Conservation (phyloP, 2,888 invertebrate genomes). For the Melanotus villosus region DNA sequence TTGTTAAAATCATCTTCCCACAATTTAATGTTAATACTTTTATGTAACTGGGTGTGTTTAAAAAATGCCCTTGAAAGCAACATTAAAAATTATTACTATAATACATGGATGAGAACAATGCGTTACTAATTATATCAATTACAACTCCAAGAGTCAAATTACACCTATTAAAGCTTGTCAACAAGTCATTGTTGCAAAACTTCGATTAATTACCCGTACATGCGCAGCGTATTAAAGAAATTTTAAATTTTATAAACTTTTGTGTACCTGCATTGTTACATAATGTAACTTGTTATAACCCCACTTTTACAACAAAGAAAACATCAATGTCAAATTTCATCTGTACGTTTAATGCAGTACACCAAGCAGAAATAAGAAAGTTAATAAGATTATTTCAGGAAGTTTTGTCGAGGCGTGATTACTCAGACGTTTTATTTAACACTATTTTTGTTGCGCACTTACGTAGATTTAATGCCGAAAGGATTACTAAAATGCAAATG, state of each 20-base stretch:
- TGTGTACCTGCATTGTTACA: background rate
- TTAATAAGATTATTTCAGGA: slow-evolving; percentile 13
- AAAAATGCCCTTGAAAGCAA: background rate
- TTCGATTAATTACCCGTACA: background rate
- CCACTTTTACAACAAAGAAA: background rate
- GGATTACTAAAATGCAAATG: background rate
- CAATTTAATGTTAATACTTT: too few species aligned
- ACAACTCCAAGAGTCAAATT: background rate
- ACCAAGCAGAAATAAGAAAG: slow-evolving; percentile 1
- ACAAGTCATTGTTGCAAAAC: background rate
- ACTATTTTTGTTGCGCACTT: slow-evolving; percentile 4
- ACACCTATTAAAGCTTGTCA: background rate
- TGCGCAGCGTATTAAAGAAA: background rate
- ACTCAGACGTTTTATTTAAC: slow-evolving; percentile 8
- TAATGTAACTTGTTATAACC: background rate
- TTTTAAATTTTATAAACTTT: background rate
- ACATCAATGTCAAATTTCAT: slow-evolving; percentile 1
- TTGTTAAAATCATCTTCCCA: too few species aligned
- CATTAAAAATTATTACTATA: background rate
- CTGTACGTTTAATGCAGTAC: background rate
- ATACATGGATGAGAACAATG: background rate
- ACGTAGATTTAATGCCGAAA: background rate
- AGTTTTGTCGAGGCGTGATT: background rate
- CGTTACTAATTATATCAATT: background rate
- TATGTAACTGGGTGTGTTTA: background rate